Percentiles rank a stretch among this genome's conserved stretches.
Conservation (phyloP, 2,113 vertebrate species). For the Coptodon rendalli region DNA sequence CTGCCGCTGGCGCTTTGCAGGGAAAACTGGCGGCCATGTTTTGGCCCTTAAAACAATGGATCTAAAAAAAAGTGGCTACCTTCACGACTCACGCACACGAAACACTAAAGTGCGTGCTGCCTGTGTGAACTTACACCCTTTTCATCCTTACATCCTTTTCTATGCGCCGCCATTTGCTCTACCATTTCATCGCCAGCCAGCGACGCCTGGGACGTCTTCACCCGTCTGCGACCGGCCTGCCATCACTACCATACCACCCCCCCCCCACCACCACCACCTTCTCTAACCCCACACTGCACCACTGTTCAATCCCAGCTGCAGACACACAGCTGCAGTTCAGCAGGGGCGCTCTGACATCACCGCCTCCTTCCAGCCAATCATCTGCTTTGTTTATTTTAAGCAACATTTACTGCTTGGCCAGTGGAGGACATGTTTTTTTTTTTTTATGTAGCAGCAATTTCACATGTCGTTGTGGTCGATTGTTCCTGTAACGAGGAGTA, state of each 20-base stretch:
- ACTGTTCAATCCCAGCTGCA: conserved; percentile 19
- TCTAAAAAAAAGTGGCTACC: not conserved
- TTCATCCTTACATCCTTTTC: not conserved
- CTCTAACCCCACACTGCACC: conserved; percentile 24
- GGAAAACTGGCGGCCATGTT: not conserved
- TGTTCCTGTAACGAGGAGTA: not conserved
- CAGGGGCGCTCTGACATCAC: conserved; percentile 42
- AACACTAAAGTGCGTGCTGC: not conserved
- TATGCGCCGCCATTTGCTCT: not conserved
- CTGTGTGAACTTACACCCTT: not conserved
- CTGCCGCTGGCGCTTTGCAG: not conserved
- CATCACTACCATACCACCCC: not conserved
- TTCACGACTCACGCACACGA: not conserved
- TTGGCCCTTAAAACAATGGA: not conserved
- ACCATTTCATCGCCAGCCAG: not conserved
- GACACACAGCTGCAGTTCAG: conserved; percentile 22
- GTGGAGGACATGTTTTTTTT: not conserved
- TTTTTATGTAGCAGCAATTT: not conserved
- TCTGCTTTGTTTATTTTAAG: conserved; percentile 35
- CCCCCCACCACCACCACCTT: not conserved
- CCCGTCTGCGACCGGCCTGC: not conserved
- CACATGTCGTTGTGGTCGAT: not conserved
- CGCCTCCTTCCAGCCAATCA: conserved; percentile 23
- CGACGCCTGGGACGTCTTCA: not conserved
- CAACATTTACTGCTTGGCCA: not conserved